Base-by-base conservation (phyloP, 2,888 invertebrate genomes). In the Selenia dentaria region DNA sequence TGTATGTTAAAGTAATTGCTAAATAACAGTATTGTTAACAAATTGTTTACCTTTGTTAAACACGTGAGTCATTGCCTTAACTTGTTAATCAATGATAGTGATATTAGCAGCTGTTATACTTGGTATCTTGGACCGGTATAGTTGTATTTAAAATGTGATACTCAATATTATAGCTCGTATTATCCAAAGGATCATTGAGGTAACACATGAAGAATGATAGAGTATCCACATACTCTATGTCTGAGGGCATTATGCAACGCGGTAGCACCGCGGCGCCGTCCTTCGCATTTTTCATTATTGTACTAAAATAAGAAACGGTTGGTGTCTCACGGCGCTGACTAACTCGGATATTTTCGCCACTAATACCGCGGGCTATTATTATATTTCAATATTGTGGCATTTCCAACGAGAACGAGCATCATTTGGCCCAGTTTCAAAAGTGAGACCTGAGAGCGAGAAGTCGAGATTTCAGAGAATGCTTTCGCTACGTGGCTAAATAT, bases 391-490 rank as follows among this genome's bases (percentile, higher is more conserved):
- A 87, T 88, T 89, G 87, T 86, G 82, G 86, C 84, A 90, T 87
- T 89, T 85, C 85, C 77, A 79, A 77, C 79, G 79, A 73, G 83
- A 78, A 80, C 83, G 81, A 76, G 72, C 81, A 83, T 83, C 84
- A 79, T 86, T 89, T 90, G 89, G 89, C 89, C 89, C 89, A 89
- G 86, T 82, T 90, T 90, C 89, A 90, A 90, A 84, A 83, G 83
- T 82, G 83, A 80, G 87, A 83, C 75, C 81, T 75, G 81, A 80
- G 83, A 83, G 79, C 83, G 80, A 80, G 81, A 84, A 81, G 83
- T 84, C 79, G 77, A 79, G 78, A 80, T 86, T 85, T 83, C 74
- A 76, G 76, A 83, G 85, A 86, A 88, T 84, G 85, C 80, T 86
- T 87, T 84, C 79, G 86, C 76, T 82, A 70, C 68, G 64, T 57